phyloP scores from a whole-genome alignment of 2,113 vertebrate genomes.

The Loxodonta africana region DNA sequence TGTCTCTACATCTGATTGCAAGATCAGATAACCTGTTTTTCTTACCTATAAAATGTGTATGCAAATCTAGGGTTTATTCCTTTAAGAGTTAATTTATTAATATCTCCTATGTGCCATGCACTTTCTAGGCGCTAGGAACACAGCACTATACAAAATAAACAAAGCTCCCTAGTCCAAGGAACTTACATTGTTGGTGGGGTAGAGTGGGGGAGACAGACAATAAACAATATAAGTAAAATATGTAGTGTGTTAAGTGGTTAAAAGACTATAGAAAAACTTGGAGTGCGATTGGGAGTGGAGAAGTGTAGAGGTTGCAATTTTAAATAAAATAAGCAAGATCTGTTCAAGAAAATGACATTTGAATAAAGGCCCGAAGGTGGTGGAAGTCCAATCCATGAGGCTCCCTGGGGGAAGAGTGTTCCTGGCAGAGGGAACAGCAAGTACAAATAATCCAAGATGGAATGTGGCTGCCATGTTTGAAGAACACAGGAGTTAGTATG shows the following conservation, averaged over 20 bases:
- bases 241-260: neutral
- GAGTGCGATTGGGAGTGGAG: neutral
- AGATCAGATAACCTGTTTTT: neutral
- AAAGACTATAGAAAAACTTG: neutral
- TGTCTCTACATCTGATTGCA: neutral
- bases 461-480: neutral
- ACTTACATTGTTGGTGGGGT: neutral
- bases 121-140: neutral
- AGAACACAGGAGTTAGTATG: neutral
- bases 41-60: neutral
- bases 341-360: neutral
- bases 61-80: neutral
- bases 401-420: neutral
- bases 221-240: neutral
- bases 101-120: neutral
- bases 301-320: neutral
- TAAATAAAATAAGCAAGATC: neutral
- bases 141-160: neutral
- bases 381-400: neutral
- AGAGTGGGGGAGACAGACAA: neutral
- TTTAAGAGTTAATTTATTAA: constrained; percentile 3
- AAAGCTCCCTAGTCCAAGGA: neutral
- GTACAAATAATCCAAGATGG: too few relatives aligned
- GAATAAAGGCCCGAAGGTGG: neutral
- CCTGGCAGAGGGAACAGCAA: neutral